Evolutionary conservation across 2,888 invertebrate genomes (phyloP).

Genomic region (Leucozona laternaria): DNA sequence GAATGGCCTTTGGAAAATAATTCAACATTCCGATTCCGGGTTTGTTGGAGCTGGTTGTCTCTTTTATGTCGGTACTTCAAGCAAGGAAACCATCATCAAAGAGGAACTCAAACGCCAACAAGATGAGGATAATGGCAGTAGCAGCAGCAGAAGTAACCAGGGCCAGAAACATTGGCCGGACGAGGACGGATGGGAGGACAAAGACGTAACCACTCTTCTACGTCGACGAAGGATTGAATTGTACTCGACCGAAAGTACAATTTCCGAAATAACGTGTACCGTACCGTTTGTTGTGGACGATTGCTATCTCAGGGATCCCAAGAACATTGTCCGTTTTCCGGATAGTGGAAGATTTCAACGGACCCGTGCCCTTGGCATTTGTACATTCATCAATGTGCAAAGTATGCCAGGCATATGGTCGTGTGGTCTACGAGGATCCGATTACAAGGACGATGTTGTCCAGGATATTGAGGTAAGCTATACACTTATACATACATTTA

Average conservation of each 20-base stretch:
- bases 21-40: slow-evolving; percentile 75
- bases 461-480: slow-evolving; percentile 77
- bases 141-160: background rate
- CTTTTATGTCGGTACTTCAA: slow-evolving; percentile 76
- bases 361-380: slow-evolving; percentile 77
- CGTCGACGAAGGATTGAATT: slow-evolving; percentile 59
- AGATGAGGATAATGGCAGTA: slow-evolving; percentile 34
- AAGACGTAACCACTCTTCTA: slow-evolving; percentile 32
- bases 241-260: slow-evolving; percentile 67
- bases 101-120: slow-evolving; percentile 70
- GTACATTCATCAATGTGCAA: slow-evolving; percentile 77
- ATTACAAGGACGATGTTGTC: slow-evolving; percentile 77
- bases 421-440: slow-evolving; percentile 78
- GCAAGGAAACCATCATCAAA: slow-evolving; percentile 76
- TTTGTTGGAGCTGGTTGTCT: slow-evolving; percentile 76
- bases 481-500: background rate
- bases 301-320: slow-evolving; percentile 78
- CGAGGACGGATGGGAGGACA: background rate
- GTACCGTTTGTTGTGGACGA: slow-evolving; percentile 78
- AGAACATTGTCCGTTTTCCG: slow-evolving; percentile 77
- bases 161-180: background rate
- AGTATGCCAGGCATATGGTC: slow-evolving; percentile 77
- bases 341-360: slow-evolving; percentile 75
- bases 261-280: slow-evolving; percentile 76
- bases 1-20: slow-evolving; percentile 77